A percentile compares a stretch with the other conserved stretches of the same genome.
phyloP scores from a whole-genome alignment of 1,140 invertebrate genomes.

The Bactericera cockerelli region DNA sequence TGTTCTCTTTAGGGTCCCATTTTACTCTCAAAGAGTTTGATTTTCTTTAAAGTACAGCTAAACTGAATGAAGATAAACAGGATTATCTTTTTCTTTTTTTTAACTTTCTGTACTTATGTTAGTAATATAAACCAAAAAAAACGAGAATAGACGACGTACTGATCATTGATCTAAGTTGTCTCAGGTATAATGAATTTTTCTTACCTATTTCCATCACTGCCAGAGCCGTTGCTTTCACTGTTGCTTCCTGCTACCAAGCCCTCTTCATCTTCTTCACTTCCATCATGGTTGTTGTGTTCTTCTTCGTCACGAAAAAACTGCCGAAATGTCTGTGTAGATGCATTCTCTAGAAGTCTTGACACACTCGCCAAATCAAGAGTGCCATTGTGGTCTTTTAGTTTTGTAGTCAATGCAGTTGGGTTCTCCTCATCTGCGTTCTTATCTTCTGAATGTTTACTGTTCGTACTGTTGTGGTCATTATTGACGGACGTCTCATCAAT shows the following conservation, averaged over 20 bases:
- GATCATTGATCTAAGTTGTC: no score
- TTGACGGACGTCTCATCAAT: conserved; percentile 44
- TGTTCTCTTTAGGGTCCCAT: no score
- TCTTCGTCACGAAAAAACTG: conserved; percentile 29
- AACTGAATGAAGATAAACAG: no score
- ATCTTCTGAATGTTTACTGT: conserved; percentile 15
- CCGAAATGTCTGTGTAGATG: conserved; percentile 52
- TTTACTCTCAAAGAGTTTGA: no score
- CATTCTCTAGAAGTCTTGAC: conserved; percentile 59
- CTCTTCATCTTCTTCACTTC: conserved; percentile 51
- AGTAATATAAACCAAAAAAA: no score
- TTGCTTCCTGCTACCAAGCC: conserved; percentile 51
- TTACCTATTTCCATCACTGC: conserved; percentile 58
- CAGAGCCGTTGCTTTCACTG: conserved; percentile 63
- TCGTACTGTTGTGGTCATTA: conserved; percentile 18
- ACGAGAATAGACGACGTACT: no score
- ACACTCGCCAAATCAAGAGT: conserved; percentile 51
- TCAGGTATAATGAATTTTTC: no score
- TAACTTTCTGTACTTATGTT: no score
- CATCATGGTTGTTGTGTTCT: conserved; percentile 27
- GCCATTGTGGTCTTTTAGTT: conserved; percentile 18
- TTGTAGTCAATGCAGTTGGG: conserved; percentile 13
- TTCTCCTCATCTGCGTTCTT: conserved; percentile 16
- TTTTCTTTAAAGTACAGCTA: no score
- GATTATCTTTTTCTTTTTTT: no score